Percentiles rank a stretch among this genome's conserved stretches.
These are phyloP conservation scores for Phalacrocorax carbo DNA, from an alignment of 2,113 vertebrate genomes.

Conservation along the genomic window DNA sequence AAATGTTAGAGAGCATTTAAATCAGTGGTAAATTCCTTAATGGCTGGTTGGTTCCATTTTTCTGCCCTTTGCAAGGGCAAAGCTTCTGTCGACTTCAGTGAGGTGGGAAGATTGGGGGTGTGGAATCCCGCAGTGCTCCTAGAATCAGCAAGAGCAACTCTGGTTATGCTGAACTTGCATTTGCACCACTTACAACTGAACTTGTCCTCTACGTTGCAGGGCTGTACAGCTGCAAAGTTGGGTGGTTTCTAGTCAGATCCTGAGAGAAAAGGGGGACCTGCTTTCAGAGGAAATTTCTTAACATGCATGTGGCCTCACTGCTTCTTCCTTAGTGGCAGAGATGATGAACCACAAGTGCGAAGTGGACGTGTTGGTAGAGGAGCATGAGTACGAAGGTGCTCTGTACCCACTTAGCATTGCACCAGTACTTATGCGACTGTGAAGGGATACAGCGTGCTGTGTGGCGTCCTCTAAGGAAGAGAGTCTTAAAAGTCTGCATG, in stretches of 20 bases:
- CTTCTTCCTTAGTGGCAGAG: neutral
- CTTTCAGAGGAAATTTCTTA: neutral
- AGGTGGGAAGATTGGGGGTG: neutral
- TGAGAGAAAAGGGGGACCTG: neutral
- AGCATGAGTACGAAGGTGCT: neutral
- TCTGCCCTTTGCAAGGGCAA: neutral
- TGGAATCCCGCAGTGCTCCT: neutral
- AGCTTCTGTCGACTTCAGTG: neutral
- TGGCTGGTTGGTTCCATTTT: neutral
- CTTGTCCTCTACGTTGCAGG: neutral
- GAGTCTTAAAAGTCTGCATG: neutral
- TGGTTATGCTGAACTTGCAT: neutral
- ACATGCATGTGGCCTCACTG: neutral
- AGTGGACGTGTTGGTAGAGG: neutral
- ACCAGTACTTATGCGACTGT: fast-evolving
- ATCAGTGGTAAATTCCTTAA: neutral
- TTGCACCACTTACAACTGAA: neutral
- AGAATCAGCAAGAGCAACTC: neutral
- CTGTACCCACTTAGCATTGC: neutral
- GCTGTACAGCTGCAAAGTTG: neutral
- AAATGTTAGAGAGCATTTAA: neutral
- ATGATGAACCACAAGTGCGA: neutral
- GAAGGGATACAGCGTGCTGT: fast-evolving
- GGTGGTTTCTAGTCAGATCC: neutral
- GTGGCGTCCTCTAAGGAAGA: fast-evolving